Conservation (phyloP, 1,140 invertebrate species). For the Leguminivora glycinivorella region DNA sequence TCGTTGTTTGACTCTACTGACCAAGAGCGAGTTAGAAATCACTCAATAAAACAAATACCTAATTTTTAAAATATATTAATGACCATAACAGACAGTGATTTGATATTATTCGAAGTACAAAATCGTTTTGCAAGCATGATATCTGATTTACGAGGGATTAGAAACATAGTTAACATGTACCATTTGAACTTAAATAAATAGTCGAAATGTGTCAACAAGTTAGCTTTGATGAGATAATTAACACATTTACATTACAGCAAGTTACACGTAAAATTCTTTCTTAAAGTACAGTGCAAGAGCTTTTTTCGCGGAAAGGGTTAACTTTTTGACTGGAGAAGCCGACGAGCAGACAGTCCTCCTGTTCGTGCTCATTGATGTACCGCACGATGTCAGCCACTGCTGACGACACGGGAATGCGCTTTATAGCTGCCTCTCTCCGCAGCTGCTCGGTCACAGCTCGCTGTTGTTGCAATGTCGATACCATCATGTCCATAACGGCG, state of each 20-base stretch:
- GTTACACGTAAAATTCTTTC: constrained; percentile 30
- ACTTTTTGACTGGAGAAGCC: constrained; percentile 97
- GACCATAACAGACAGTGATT: constrained; percentile 24
- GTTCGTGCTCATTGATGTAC: constrained; percentile 94
- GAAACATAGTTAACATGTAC: neutral
- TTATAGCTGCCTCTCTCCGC: constrained; percentile 93
- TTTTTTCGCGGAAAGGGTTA: constrained; percentile 98
- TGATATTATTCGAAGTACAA: constrained; percentile 11
- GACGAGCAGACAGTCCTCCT: constrained; percentile 96
- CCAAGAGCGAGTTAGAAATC: neutral
- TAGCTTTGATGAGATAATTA: neutral
- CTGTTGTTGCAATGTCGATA: constrained; percentile 94
- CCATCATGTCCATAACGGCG: constrained; percentile 94
- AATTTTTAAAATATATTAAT: constrained; percentile 14
- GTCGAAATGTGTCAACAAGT: constrained; percentile 13
- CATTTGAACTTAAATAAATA: constrained; percentile 12
- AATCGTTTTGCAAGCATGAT: constrained; percentile 7
- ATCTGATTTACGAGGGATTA: neutral
- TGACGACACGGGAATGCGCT: constrained; percentile 91
- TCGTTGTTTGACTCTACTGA: too few species aligned
- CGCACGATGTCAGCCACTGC: constrained; percentile 96
- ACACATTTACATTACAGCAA: constrained; percentile 24
- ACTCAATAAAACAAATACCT: constrained; percentile 25
- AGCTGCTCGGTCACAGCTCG: constrained; percentile 95
- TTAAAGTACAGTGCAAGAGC: constrained; percentile 92